A percentile compares a stretch with the other conserved stretches of the same genome.
These are phyloP conservation scores for Mesopsocus fuscifrons DNA, from an alignment of 2,888 invertebrate genomes.

Conservation along the genomic window DNA sequence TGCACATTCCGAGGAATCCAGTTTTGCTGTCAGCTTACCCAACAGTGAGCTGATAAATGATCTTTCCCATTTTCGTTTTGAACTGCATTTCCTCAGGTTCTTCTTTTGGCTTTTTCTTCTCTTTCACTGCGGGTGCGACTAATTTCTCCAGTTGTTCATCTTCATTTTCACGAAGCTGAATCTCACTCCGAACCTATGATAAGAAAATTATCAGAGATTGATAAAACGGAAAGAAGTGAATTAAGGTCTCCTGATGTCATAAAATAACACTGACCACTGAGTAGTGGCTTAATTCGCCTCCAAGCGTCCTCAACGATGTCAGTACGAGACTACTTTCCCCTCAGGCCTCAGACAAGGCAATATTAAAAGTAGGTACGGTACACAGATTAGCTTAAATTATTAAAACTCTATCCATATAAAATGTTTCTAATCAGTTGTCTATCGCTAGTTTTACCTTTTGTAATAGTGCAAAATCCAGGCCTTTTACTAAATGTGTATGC, in stretches of 20 bases:
- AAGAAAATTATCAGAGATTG: constrained; percentile 24
- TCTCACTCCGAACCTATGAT: constrained; percentile 62
- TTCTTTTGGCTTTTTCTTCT: constrained; percentile 28
- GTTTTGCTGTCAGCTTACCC: constrained; percentile 9
- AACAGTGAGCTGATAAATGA: constrained; percentile 37
- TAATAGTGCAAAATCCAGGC: constrained; percentile 73
- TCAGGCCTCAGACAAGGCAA: no score
- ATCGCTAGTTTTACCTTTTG: no score
- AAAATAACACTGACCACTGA: no score
- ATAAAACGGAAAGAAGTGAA: constrained; percentile 2
- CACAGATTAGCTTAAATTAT: no score
- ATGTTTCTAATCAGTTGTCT: no score
- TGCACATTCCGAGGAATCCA: no score
- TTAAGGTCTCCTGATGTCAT: no score
- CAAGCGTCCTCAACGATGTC: no score
- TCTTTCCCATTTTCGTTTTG: constrained; percentile 60
- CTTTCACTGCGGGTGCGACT: constrained; percentile 35
- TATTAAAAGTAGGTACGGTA: no score
- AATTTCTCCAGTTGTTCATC: constrained; percentile 64
- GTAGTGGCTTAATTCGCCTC: no score
- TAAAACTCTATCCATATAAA: no score
- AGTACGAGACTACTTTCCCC: no score
- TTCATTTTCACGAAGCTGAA: constrained; percentile 56
- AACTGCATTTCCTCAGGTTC: constrained; percentile 64
- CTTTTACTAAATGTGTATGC: constrained; percentile 99